These are phyloP conservation scores for Anagyrus pseudococci DNA, from an alignment of 2,888 invertebrate species.

Conservation along the genomic window DNA sequence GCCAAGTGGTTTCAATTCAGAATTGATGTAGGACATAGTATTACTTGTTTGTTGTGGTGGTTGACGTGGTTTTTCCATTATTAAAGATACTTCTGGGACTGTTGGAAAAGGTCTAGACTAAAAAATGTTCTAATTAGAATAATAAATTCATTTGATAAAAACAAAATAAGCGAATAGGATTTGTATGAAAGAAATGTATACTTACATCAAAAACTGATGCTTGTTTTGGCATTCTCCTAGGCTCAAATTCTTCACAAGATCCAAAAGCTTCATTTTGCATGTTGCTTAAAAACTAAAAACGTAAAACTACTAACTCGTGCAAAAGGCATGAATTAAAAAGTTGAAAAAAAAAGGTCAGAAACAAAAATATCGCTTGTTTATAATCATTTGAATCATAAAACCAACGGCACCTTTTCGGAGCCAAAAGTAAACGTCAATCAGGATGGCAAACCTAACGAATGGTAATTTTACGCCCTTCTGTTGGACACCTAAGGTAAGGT, in stretches of 20 bases:
- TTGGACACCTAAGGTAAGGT: no score
- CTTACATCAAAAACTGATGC: conserved; percentile 46
- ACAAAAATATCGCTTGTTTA: no score
- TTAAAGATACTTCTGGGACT: conserved; percentile 55
- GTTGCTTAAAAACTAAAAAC: neutral
- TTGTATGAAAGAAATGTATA: conserved; percentile 9
- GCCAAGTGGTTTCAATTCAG: conserved; percentile 14
- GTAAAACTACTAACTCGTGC: no score
- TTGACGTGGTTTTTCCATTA: conserved; percentile 47
- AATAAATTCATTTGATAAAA: neutral
- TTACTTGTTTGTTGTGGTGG: conserved; percentile 18
- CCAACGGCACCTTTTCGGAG: no score
- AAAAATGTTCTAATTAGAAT: neutral
- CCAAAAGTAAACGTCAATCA: no score
- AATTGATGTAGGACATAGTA: conserved; percentile 17
- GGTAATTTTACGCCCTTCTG: no score
- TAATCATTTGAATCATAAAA: no score
- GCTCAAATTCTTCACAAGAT: conserved; percentile 49
- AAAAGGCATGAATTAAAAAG: no score
- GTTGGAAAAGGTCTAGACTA: conserved; percentile 43
- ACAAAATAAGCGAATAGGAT: neutral
- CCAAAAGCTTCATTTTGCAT: conserved; percentile 29
- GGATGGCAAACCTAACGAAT: no score
- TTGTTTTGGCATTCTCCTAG: conserved; percentile 49
- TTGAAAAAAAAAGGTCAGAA: no score